phyloP scores from a whole-genome alignment of 2,888 invertebrate genomes.

The Plebejus melissa region DNA sequence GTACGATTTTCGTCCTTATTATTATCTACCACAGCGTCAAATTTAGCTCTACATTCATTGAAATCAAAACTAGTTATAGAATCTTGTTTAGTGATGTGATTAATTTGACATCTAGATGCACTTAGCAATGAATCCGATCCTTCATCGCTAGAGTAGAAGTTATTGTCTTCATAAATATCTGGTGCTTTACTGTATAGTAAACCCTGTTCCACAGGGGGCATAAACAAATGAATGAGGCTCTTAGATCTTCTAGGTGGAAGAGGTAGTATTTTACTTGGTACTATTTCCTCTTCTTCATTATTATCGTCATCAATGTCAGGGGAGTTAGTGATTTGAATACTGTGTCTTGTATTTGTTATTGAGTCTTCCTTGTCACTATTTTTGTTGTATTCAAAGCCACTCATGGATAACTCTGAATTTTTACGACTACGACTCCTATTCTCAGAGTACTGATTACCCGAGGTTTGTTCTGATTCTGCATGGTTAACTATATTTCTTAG shows the following conservation, averaged over 20 bases:
- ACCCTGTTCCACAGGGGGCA: constrained; percentile 80
- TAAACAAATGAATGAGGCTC: constrained; percentile 84
- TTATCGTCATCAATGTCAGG: constrained; percentile 71
- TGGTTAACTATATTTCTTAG: constrained; percentile 90
- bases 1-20: constrained; percentile 57
- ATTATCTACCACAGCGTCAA: constrained; percentile 78
- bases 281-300: constrained; percentile 82
- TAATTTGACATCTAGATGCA: constrained; percentile 72
- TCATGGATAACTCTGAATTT: constrained; percentile 63
- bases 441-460: constrained; percentile 61
- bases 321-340: constrained; percentile 68
- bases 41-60: constrained; percentile 76
- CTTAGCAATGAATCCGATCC: constrained; percentile 85
- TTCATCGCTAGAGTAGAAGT: constrained; percentile 81
- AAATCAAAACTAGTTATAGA: constrained; percentile 65
- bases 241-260: constrained; percentile 88
- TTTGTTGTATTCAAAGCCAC: constrained; percentile 55
- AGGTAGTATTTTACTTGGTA: constrained; percentile 88
- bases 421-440: constrained; percentile 62
- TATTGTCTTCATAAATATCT: constrained; percentile 75
- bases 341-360: constrained; percentile 74
- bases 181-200: constrained; percentile 75
- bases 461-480: constrained; percentile 85
- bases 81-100: constrained; percentile 58
- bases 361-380: constrained; percentile 73